Percentiles rank a stretch among this genome's conserved stretches.
Conservation (phyloP, 1,140 invertebrate genomes). For the Pinna nobilis region DNA sequence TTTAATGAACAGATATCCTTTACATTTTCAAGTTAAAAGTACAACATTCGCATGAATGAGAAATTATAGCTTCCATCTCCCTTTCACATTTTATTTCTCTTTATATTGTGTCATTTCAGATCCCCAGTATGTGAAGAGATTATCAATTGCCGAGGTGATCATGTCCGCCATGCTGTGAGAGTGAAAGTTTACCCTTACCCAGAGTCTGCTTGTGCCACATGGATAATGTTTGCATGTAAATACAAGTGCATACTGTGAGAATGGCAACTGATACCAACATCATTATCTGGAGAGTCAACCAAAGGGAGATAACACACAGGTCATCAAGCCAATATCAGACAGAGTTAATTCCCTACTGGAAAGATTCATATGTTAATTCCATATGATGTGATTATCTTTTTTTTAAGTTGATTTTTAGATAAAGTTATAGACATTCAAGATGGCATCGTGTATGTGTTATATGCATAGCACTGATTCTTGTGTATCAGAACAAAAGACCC, state of each 20-base stretch:
- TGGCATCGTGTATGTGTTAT: too few species aligned
- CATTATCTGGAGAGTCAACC: neutral
- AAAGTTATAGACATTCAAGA: too few species aligned
- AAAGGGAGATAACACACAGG: neutral
- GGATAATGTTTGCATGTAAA: conserved; percentile 75
- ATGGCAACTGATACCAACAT: neutral
- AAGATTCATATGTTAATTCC: neutral
- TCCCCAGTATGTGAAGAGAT: conserved; percentile 73
- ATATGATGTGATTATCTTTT: neutral
- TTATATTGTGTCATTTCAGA: conserved; percentile 51
- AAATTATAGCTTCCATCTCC: neutral
- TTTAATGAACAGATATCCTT: too few species aligned
- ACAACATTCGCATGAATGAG: too few species aligned
- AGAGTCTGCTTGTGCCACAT: conserved; percentile 71
- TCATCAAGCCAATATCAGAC: neutral
- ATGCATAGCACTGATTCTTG: too few species aligned
- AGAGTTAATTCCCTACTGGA: neutral
- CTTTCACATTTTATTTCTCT: neutral
- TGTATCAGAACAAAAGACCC: too few species aligned
- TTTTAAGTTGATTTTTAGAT: conserved; percentile 4
- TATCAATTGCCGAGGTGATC: conserved; percentile 72
- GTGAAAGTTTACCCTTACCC: conserved; percentile 72
- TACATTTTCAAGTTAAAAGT: too few species aligned
- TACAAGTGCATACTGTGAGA: conserved; percentile 66
- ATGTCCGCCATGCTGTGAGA: conserved; percentile 69